Evolutionary conservation across 2,113 vertebrate species (phyloP).

Genomic region (Diphyllodes magnificus): DNA sequence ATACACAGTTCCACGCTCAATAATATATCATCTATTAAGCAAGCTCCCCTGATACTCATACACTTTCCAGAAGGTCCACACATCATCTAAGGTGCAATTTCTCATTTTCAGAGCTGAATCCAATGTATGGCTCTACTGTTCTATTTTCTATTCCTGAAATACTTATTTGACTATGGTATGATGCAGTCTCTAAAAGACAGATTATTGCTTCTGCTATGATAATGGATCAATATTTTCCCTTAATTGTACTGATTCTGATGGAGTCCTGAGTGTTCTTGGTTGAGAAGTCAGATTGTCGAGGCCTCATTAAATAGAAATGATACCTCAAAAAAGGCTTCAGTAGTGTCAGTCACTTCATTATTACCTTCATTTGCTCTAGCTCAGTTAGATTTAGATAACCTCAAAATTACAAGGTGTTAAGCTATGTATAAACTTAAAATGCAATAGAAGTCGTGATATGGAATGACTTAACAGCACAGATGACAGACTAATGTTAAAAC

Average conservation of each 20-base stretch:
- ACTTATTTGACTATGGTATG: not conserved
- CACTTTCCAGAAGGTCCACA: not conserved
- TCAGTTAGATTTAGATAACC: not conserved
- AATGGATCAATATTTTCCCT: not conserved
- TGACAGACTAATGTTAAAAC: not conserved
- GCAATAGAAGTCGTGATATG: not conserved
- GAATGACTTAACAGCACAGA: not conserved
- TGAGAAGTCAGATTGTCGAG: not conserved
- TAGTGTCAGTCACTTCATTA: not conserved
- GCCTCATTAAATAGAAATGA: not conserved
- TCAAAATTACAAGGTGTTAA: not conserved
- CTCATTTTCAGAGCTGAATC: not conserved
- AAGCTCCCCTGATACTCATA: not conserved
- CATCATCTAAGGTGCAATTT: not conserved
- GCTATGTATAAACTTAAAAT: not conserved
- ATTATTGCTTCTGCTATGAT: not conserved
- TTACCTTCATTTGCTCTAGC: not conserved
- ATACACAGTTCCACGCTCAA: not conserved
- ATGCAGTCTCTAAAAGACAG: not conserved
- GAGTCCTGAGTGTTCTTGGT: not conserved
- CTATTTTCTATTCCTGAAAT: not conserved
- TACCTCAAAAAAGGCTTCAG: not conserved
- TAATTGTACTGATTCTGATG: not conserved
- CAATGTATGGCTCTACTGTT: not conserved
- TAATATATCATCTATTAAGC: not conserved